These are phyloP conservation scores for Echinops telfairi DNA, from an alignment of 2,113 vertebrate species.

Conservation along the genomic window DNA sequence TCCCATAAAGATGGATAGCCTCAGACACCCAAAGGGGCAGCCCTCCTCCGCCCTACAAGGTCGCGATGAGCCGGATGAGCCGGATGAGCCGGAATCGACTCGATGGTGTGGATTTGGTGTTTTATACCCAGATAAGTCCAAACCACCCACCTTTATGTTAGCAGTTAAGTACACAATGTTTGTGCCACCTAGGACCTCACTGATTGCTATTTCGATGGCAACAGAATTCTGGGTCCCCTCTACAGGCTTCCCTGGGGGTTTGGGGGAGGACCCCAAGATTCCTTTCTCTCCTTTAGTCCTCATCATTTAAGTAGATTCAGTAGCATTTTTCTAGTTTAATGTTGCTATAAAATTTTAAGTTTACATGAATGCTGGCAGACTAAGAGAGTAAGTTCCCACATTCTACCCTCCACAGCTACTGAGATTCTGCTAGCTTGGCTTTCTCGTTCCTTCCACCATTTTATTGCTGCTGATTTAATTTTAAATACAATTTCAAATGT, in stretches of 20 bases:
- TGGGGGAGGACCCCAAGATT: not conserved
- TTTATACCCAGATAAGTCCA: no score
- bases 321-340: not conserved
- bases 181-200: not conserved
- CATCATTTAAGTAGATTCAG: not conserved
- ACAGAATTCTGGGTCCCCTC: no score
- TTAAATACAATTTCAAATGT: not conserved
- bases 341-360: no score
- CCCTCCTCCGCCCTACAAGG: no score
- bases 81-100: no score
- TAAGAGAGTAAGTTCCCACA: not conserved
- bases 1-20: no score
- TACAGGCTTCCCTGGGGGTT: no score
- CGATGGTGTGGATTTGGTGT: no score
- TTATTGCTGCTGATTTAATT: not conserved
- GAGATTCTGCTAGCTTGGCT: not conserved
- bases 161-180: not conserved
- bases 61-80: no score
- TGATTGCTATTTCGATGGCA: not conserved
- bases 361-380: not conserved
- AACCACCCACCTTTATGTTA: not conserved
- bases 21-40: no score
- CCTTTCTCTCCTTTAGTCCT: not conserved
- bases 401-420: not conserved
- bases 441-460: not conserved